A percentile compares a stretch with the other conserved stretches of the same genome.
Conservation (phyloP, 2,888 invertebrate species). For the Graphium colonna region DNA sequence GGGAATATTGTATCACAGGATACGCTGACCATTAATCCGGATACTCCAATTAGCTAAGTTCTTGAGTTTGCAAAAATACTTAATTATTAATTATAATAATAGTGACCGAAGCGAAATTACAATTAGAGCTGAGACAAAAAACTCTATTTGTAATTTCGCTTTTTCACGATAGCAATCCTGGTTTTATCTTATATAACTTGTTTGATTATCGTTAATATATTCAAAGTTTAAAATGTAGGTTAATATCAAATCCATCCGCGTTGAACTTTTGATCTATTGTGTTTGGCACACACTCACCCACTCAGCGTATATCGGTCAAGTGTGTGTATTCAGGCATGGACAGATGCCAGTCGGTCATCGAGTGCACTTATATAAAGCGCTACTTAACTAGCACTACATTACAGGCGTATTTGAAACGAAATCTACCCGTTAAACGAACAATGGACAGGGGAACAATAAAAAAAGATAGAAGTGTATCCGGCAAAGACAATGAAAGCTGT, state of each 20-base stretch:
- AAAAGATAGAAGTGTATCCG: background rate
- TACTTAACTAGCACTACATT: constrained; percentile 9
- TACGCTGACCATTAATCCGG: no score
- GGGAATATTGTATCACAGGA: no score
- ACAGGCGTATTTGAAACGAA: background rate
- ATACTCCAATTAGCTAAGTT: no score
- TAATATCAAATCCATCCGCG: constrained; percentile 1
- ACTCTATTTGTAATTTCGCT: background rate
- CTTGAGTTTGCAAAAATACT: no score
- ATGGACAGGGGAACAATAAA: background rate
- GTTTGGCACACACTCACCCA: constrained; percentile 11
- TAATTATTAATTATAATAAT: no score
- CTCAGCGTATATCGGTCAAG: constrained; percentile 18
- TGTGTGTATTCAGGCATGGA: constrained; percentile 17
- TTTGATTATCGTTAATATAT: background rate
- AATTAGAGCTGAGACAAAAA: background rate
- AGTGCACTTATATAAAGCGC: constrained; percentile 12
- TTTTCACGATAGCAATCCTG: background rate
- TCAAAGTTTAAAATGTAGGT: background rate
- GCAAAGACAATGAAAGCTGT: no score
- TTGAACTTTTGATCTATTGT: constrained; percentile 12
- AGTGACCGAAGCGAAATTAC: no score
- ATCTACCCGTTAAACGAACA: constrained; percentile 2
- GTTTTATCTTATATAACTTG: background rate
- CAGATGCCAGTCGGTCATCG: constrained; percentile 11